phyloP scores from a whole-genome alignment of 64 coral and sea anemone genomes.

The Astreopora myriophthalma region DNA sequence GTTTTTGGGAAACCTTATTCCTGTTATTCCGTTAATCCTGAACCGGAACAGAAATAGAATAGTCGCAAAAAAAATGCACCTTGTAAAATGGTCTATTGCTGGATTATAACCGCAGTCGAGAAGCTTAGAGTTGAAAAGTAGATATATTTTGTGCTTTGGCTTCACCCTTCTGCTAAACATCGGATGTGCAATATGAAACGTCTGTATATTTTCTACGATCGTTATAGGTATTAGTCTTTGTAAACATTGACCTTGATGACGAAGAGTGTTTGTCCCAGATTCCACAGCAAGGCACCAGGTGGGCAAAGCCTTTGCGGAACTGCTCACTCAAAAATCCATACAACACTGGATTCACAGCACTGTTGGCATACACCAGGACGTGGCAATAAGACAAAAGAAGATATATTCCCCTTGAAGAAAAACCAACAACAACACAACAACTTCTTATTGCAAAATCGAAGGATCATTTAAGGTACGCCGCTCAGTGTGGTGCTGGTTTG shows the following conservation, averaged over 20 bases:
- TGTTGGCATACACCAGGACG: conserved; percentile 83
- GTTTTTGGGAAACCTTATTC: no score
- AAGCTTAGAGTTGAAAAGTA: no score
- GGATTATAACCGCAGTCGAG: background rate
- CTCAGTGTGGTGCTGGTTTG: no score
- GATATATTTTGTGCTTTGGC: background rate
- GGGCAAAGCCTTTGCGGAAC: conserved; percentile 78
- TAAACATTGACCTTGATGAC: conserved; percentile 24
- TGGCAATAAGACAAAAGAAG: conserved; percentile 81
- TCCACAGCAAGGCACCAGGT: conserved; percentile 46
- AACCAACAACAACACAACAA: background rate
- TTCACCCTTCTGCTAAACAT: background rate
- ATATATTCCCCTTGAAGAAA: conserved; percentile 63
- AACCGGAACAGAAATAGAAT: no score
- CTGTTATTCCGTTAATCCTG: no score
- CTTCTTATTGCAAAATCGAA: no score
- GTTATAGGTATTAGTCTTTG: background rate
- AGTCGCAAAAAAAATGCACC: no score
- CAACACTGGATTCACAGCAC: conserved; percentile 80
- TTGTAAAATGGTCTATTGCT: no score
- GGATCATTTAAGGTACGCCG: no score
- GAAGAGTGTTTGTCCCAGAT: background rate
- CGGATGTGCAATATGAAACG: background rate
- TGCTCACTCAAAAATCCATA: conserved; percentile 87
- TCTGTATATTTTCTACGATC: background rate